Evolutionary conservation across 2,888 invertebrate genomes (phyloP), one percentile per base, ranked within the genome.

Genomic region (Argynnis bischoffii): DNA sequence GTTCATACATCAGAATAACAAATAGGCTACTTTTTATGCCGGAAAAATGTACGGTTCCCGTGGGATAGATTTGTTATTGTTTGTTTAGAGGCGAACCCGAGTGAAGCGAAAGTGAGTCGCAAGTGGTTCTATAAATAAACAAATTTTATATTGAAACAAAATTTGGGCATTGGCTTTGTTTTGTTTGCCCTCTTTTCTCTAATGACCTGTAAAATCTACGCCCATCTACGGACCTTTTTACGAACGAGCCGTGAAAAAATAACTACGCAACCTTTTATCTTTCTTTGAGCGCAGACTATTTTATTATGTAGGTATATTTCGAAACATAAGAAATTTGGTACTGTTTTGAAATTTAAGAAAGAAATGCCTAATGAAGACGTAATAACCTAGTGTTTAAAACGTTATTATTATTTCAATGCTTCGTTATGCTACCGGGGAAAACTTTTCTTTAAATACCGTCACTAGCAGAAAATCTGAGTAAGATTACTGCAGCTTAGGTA

Each of bases 141-240:
- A 46, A 56, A 56, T 59, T 18, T 59, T 48, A 59, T 59, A 59
- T 59, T 26, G 47, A 50, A 70, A 64, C 35, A 41, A 64, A 61
- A 66, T 55, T 63, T 63, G 78, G 78, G 80, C 77, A 74, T 70
- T 64, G 73, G 74, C 77, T 78, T 78, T 81, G 79, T 84, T 86
- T 84, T 84, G 83, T 84, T 83, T 81, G 83, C 83, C 85, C 85
- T 85, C 86, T 81, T 86, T 83, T 80, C 79, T 83, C 83, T 87
- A 89, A 88, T 89, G 89, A 88, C 83, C 86, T 86, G 88, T 88
- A 83, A 88, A 90, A 83, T 81, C 80, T 77, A 77, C 81, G 76
- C 81, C 77, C 75, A 79, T 72, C 60, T 69, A 64, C 76, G 74
- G 68, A 77, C 81, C 81, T 76, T 85, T 85, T 82, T 82, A 82